phyloP scores from a whole-genome alignment of 1,140 invertebrate species.

The Listronotus oregonensis region DNA sequence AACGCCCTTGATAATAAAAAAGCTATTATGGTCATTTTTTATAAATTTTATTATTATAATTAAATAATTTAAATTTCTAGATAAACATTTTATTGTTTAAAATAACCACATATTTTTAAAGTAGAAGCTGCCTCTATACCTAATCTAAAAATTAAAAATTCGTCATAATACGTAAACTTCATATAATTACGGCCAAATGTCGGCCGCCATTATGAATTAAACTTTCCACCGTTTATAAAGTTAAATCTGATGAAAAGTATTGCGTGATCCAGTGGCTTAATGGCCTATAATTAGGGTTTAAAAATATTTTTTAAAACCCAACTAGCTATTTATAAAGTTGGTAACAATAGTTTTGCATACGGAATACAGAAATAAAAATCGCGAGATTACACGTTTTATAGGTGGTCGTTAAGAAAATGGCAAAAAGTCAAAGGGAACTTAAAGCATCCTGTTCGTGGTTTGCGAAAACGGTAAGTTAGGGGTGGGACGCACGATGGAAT shows the following conservation, averaged over 20 bases:
- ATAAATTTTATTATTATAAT: no score
- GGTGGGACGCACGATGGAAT: no score
- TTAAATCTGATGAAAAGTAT: constrained; percentile 32
- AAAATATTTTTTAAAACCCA: constrained; percentile 28
- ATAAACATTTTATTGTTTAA: no score
- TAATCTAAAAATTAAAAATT: no score
- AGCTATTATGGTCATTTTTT: no score
- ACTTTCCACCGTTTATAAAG: constrained; percentile 21
- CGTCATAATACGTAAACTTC: no score
- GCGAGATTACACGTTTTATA: constrained; percentile 9
- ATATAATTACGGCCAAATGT: neutral
- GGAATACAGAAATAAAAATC: constrained; percentile 19
- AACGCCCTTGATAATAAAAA: no score
- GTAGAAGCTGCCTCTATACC: no score
- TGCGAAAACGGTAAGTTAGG: no score
- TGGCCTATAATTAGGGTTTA: constrained; percentile 30
- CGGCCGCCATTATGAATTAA: constrained; percentile 16
- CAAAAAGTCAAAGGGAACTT: neutral
- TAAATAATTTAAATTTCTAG: no score
- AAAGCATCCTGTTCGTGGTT: neutral
- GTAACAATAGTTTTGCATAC: constrained; percentile 19
- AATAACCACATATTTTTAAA: no score
- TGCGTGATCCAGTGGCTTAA: constrained; percentile 33
- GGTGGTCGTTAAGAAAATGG: constrained; percentile 14
- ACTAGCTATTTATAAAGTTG: constrained; percentile 28